phyloP scores from a whole-genome alignment of 1,140 invertebrate genomes.

The Brachionus asplanchnoidis region DNA sequence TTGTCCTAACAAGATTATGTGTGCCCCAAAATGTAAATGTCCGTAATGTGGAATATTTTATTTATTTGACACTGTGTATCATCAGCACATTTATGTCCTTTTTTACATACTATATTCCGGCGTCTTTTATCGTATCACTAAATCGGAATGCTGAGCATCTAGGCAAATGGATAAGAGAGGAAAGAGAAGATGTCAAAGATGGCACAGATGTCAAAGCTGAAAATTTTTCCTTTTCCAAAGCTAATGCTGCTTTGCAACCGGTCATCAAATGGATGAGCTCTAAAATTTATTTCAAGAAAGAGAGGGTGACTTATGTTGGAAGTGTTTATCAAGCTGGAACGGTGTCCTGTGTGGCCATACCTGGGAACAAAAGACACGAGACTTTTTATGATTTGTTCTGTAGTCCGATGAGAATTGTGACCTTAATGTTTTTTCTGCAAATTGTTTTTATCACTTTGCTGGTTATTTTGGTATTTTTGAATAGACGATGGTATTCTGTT shows the following conservation, averaged over 20 bases:
- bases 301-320: neutral
- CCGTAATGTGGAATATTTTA: neutral
- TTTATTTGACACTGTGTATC: neutral
- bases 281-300: neutral
- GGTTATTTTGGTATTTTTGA: neutral
- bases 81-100: neutral
- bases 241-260: neutral
- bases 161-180: neutral
- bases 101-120: constrained; percentile 29
- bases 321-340: neutral
- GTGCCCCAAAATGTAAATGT: constrained; percentile 1
- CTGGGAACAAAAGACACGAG: neutral
- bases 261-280: neutral
- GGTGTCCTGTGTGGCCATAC: neutral
- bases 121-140: neutral
- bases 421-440: neutral
- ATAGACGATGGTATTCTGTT: constrained; percentile 10
- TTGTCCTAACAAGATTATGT: neutral
- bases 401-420: neutral
- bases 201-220: neutral
- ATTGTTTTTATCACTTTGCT: neutral
- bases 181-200: neutral
- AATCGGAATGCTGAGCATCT: constrained; percentile 15
- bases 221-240: neutral
- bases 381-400: neutral